Evolutionary conservation across 2,797 vertebrate genomes (phyloP), one percentile per base, ranked within the genome.

Genomic region (Orientallactaga sibirica): DNA sequence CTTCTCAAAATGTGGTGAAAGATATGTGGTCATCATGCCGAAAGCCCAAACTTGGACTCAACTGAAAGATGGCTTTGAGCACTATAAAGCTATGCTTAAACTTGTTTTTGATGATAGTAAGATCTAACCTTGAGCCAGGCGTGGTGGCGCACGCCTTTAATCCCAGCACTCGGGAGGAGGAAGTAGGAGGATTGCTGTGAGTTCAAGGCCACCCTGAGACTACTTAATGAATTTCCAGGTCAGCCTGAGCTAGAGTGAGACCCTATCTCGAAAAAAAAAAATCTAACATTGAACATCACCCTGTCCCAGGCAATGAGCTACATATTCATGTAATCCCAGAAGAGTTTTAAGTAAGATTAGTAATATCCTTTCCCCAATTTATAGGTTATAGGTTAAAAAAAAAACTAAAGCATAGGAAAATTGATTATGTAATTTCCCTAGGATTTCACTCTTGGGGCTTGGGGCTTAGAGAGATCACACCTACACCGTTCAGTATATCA

Each of bases 401-500:
- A 24, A 94, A 85, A 70, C 18, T 12, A 62, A 90, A 80, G 8
- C 77, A 80, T n/a, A 78, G 48, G 55, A 33, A 62, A 52, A 52
- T 91, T 58, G 8, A 48, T 48, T 48, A 48, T 2, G 5, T 61
- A 7, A 52, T 78, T 81, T 88, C 76, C 76, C 64, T n/a, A 84
- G 88, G 48, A 86, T 76, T 9, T 7, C 1, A 48, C 2, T 5
- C 19, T 10, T 79, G 8, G 25, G 20, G 70, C 22, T 62, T 81
- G 33, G 81, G 48, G 27, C 24, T 48, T 66, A 33, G n/a, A 76
- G 62, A 68, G 18, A 7, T 29, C 6, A 87, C 20, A 43, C 19
- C 43, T 66, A 12, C 19, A 62, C 6, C 61, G 37, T 16, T 29
- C 58, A 25, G 0, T 4, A 29, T 0, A 2, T 7, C 29, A 3